Evolutionary conservation across 2,113 vertebrate genomes (phyloP).

Genomic region (Thamnophis sirtalis): DNA sequence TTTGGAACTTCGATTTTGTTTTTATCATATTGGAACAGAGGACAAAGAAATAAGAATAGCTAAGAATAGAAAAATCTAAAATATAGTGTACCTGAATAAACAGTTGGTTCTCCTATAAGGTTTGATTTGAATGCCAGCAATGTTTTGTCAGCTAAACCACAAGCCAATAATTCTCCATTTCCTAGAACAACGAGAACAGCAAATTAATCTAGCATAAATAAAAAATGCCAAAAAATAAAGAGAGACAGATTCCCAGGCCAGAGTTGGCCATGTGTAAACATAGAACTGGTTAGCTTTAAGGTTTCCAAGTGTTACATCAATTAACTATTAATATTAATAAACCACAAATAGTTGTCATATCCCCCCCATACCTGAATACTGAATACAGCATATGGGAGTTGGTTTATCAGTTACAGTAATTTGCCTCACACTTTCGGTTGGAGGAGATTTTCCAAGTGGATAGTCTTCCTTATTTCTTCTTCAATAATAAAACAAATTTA

Average conservation of each 20-base stretch:
- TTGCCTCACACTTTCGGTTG: conserved; percentile 49
- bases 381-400: conserved; percentile 66
- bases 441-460: conserved; percentile 64
- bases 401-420: conserved; percentile 55
- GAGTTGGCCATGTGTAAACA: not conserved
- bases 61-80: not conserved
- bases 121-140: conserved; percentile 72
- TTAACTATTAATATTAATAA: not conserved
- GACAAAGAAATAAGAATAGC: not conserved
- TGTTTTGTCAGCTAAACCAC: conserved; percentile 77
- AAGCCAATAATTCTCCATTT: conserved; percentile 80
- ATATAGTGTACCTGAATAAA: conserved; percentile 76
- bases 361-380: conserved; percentile 76
- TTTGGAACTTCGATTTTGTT: not conserved
- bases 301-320: not conserved
- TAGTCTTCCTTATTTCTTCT: conserved; percentile 72
- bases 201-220: conserved; percentile 2
- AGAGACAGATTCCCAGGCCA: not conserved
- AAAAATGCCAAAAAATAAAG: not conserved
- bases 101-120: conserved; percentile 63
- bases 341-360: not conserved
- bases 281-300: not conserved
- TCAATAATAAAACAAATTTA: not conserved
- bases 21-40: not conserved
- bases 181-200: conserved; percentile 60